Evolutionary conservation across 2,113 vertebrate species (phyloP), one percentile per base, ranked within the genome.

Genomic region (Charina bottae): DNA sequence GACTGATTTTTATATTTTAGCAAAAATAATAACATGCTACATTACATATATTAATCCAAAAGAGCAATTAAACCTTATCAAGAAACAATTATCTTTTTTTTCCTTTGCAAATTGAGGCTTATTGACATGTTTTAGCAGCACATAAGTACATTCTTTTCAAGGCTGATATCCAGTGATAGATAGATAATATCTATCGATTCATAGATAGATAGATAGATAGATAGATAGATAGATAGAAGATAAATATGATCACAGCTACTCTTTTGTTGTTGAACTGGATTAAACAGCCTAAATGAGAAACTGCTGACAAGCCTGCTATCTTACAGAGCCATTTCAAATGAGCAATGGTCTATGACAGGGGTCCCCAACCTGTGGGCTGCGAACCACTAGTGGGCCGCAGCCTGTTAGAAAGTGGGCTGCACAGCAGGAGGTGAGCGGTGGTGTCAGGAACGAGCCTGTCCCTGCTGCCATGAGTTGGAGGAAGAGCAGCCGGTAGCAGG

Each of bases 251-350:
- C 89, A 92, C 87, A 84, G 83, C 59, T 92, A 96, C 85, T 59
- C 54, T 13, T 89, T 89, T 93, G 2, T 24, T 93, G 84, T 84
- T 87, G 89, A 96, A 85, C 92, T 96, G 90, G 93, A 96, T 85
- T 53, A 92, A 95, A 89, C 68, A 94, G 78, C 59, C 84, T 92
- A 94, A 97, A 94, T 85, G 93, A 92, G 93, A 89, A 96, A 93
- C 42, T 54, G 37, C 85, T 92, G 95, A 90, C 95, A 97, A 92
- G 33, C 86, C 87, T 84, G 91, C 90, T 94, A 94, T 91, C 92
- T 96, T 95, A 93, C 83, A 92, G 94, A 97, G 92, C 90, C 89
- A 89, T 96, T 97, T 94, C 93, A 94, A 94, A 95, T 96, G 92
- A 97, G 95, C 95, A 97, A 94, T 93, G 92, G 86, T 90, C 95